Percentiles rank a stretch among this genome's conserved stretches.
phyloP scores from a whole-genome alignment of 2,797 vertebrate genomes.

The Hippoglossus hippoglossus region DNA sequence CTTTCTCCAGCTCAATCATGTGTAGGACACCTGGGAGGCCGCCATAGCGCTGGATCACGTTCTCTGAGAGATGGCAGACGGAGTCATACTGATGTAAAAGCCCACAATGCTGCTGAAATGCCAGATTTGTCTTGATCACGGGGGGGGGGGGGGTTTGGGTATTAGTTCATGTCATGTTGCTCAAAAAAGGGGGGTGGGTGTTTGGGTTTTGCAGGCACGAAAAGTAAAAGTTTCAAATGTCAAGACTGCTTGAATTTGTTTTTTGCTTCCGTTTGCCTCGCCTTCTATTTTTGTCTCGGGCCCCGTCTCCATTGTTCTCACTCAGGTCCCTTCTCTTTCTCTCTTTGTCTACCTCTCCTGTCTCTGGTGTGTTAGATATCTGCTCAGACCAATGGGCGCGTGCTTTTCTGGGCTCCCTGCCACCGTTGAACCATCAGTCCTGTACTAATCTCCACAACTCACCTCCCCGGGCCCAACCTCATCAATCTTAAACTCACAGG shows the following conservation, averaged over 20 bases:
- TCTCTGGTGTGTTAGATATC: conserved; percentile 73
- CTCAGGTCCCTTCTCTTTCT: conserved; percentile 37
- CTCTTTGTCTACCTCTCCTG: conserved; percentile 42
- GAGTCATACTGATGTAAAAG: conserved; percentile 51
- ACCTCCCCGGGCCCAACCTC: conserved; percentile 72
- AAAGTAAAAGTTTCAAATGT: conserved; percentile 44
- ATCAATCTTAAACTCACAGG: conserved; percentile 78
- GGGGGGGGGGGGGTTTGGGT: not conserved
- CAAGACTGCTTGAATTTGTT: conserved; percentile 21
- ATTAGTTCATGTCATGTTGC: not conserved
- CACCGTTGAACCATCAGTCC: conserved; percentile 79
- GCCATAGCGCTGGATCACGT: conserved; percentile 90
- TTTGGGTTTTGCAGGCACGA: not conserved
- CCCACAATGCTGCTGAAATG: conserved; percentile 16
- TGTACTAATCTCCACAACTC: conserved; percentile 79
- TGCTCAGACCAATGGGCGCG: conserved; percentile 65
- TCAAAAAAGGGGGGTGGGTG: not conserved
- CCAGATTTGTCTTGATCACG: conserved; percentile 27
- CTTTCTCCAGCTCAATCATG: conserved; percentile 96
- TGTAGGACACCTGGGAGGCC: conserved; percentile 89
- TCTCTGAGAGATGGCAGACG: conserved; percentile 81
- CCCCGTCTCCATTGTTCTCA: conserved; percentile 53
- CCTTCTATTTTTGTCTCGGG: conserved; percentile 43
- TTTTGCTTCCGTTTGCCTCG: conserved; percentile 17
- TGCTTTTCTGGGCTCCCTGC: conserved; percentile 78